phyloP scores from a whole-genome alignment of 2,888 invertebrate species.

The Drosophila bunnanda region DNA sequence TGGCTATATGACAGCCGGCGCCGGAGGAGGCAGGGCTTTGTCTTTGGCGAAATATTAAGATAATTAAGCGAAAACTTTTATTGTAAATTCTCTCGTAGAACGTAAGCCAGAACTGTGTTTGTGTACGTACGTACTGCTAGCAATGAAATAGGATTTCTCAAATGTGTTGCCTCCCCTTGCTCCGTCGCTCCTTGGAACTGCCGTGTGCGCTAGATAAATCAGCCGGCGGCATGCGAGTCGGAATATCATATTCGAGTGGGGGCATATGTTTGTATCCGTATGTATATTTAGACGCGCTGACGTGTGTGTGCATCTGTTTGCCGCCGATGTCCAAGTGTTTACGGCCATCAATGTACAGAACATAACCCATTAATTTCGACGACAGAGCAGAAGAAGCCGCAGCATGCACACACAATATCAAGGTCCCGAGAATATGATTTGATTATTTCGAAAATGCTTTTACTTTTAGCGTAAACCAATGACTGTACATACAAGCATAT shows the following conservation, averaged over 20 bases:
- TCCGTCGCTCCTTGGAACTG: constrained; percentile 38
- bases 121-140: constrained; percentile 20
- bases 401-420: constrained; percentile 44
- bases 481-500: constrained; percentile 18
- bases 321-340: constrained; percentile 43
- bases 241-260: constrained; percentile 59
- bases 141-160: constrained; percentile 44
- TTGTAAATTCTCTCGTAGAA: constrained; percentile 62
- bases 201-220: constrained; percentile 66
- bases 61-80: constrained; percentile 70
- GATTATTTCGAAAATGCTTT: constrained; percentile 38
- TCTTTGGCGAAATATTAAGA: constrained; percentile 68
- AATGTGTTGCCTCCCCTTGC: constrained; percentile 31
- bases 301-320: constrained; percentile 40
- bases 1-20: constrained; percentile 17
- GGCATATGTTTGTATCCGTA: constrained; percentile 43
- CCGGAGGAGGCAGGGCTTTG: constrained; percentile 43
- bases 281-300: constrained; percentile 36
- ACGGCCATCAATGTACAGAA: constrained; percentile 48
- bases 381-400: constrained; percentile 39
- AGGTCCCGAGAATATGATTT: constrained; percentile 38
- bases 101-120: constrained; percentile 31
- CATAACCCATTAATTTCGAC: constrained; percentile 45
- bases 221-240: constrained; percentile 32
- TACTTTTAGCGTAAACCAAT: constrained; percentile 43